Evolutionary conservation across 2,888 invertebrate genomes (phyloP).

Genomic region (Beris chalybata): DNA sequence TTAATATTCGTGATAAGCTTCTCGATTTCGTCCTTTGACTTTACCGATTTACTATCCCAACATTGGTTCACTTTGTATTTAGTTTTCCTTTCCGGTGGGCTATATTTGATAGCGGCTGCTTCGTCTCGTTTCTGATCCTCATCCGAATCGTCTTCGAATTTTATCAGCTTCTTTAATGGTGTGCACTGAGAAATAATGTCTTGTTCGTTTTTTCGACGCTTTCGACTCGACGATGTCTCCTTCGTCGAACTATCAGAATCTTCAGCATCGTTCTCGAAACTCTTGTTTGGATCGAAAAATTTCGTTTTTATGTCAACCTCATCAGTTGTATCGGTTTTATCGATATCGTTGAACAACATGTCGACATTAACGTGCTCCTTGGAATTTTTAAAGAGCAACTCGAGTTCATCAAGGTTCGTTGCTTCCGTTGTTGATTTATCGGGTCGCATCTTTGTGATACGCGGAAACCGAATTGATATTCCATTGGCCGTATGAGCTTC

Average conservation of each 20-base stretch:
- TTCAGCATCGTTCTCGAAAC: constrained; percentile 11
- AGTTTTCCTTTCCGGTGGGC: not conserved
- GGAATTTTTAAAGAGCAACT: constrained; percentile 68
- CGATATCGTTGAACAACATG: constrained; percentile 47
- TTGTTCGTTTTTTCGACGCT: constrained; percentile 35
- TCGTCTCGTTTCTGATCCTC: not conserved
- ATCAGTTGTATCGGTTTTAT: constrained; percentile 38
- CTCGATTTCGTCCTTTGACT: constrained; percentile 20
- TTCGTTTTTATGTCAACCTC: constrained; percentile 42
- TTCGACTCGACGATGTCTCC: not conserved
- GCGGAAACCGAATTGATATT: constrained; percentile 91
- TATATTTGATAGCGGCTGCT: not conserved
- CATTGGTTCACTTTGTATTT: constrained; percentile 36
- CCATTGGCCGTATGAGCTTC: constrained; percentile 89
- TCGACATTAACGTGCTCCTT: constrained; percentile 57
- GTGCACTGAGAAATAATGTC: constrained; percentile 1
- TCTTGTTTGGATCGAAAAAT: constrained; percentile 41
- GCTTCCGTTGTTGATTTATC: constrained; percentile 87
- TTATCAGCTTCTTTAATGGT: constrained; percentile 15
- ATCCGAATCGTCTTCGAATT: not conserved
- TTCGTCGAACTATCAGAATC: not conserved
- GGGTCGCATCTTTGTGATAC: constrained; percentile 77
- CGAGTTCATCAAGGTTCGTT: constrained; percentile 75
- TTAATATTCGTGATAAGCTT: not conserved
- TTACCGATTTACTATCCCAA: constrained; percentile 23